phyloP scores from a whole-genome alignment of 2,113 vertebrate species.

The Protomyctophum bolini region DNA sequence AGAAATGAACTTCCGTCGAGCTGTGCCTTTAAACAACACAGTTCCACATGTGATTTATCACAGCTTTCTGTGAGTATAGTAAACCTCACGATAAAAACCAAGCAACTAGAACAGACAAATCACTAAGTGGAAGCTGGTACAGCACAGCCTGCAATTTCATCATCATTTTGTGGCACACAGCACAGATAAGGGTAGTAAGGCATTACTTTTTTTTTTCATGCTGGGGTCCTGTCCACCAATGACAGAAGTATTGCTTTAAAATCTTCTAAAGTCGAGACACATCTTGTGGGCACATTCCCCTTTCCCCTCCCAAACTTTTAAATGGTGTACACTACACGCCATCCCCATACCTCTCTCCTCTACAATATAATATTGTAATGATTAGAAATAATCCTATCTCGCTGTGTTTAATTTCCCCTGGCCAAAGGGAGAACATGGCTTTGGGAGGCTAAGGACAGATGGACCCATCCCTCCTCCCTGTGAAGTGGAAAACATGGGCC shows the following conservation, averaged over 20 bases:
- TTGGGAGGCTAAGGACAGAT: no score
- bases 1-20: not conserved
- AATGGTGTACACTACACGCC: no score
- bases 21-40: not conserved
- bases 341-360: no score
- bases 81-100: constrained; percentile 7
- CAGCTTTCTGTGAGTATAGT: not conserved
- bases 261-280: constrained; percentile 5
- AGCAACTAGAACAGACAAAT: not conserved
- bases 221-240: not conserved
- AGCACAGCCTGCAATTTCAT: not conserved
- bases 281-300: not conserved
- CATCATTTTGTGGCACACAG: not conserved
- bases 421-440: no score
- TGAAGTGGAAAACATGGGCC: constrained; percentile 35
- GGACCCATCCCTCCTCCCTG: no score
- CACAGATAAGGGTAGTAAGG: not conserved
- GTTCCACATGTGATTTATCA: not conserved
- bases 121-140: constrained; percentile 7
- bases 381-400: no score
- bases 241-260: constrained; percentile 11
- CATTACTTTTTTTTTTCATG: constrained; percentile 1
- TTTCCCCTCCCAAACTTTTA: no score
- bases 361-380: no score
- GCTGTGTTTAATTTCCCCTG: no score